Evolutionary conservation across 1,140 invertebrate species (phyloP).

Genomic region (Scaptomyza graminum): DNA sequence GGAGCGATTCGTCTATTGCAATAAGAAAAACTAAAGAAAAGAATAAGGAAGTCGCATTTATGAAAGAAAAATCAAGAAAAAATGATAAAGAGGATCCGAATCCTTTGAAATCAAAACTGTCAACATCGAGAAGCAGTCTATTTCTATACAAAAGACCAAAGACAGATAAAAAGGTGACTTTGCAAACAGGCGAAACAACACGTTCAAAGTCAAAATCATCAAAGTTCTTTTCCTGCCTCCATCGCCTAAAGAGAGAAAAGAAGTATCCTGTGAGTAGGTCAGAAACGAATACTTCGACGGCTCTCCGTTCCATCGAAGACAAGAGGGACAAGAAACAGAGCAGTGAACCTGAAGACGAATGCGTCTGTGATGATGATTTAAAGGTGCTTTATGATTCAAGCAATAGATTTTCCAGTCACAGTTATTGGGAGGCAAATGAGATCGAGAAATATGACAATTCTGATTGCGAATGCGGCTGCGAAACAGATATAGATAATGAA

Average conservation of each 20-base stretch:
- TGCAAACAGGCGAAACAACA: background rate
- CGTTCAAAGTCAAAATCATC: background rate
- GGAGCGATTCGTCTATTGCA: background rate
- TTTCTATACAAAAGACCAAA: background rate
- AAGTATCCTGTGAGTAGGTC: background rate
- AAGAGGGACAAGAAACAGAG: background rate
- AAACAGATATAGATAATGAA: background rate
- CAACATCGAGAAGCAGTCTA: background rate
- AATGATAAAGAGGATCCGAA: background rate
- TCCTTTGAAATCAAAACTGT: background rate
- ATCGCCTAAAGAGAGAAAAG: background rate
- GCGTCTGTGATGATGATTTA: slow-evolving; percentile 17
- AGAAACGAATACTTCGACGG: background rate
- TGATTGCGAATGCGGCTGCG: background rate
- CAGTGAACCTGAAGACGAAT: background rate
- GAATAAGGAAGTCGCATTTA: background rate
- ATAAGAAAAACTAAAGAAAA: background rate
- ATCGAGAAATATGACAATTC: background rate
- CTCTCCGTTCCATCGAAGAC: background rate
- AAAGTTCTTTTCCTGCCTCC: background rate
- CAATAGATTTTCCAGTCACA: slow-evolving; percentile 19
- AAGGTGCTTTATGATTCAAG: slow-evolving; percentile 41
- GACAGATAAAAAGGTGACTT: background rate
- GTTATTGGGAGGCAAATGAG: background rate
- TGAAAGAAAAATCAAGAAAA: background rate